phyloP scores from a whole-genome alignment of 2,113 vertebrate genomes.

The Entomyzon cyanotis region DNA sequence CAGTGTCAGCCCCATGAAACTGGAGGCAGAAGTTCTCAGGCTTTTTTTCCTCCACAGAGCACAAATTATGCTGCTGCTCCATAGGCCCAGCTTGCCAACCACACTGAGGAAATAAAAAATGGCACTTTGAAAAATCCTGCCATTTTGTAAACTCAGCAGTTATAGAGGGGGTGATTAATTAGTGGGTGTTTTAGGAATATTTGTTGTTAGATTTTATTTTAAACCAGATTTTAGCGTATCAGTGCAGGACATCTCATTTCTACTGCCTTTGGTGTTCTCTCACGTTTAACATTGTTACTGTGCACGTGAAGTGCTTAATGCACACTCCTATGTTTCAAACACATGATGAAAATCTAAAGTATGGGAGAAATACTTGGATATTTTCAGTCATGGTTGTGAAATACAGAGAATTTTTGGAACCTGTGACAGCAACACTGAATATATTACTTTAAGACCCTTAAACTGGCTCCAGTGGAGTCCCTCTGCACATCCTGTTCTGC shows the following conservation, averaged over 20 bases:
- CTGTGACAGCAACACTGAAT: background rate
- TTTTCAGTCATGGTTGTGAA: background rate
- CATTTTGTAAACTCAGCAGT: background rate
- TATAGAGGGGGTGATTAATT: background rate
- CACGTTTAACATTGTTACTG: background rate
- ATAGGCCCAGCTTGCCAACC: background rate
- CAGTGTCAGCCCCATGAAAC: background rate
- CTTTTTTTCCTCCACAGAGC: background rate
- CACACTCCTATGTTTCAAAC: background rate
- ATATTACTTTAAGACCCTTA: background rate
- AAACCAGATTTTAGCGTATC: background rate
- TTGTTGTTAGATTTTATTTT: background rate
- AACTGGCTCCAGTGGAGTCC: background rate
- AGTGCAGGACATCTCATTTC: background rate
- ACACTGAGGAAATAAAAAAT: background rate
- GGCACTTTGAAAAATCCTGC: background rate
- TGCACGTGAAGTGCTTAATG: background rate
- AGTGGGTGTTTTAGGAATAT: background rate
- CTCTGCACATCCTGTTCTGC: background rate
- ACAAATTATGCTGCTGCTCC: accelerated
- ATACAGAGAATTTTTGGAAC: background rate
- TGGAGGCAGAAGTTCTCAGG: background rate
- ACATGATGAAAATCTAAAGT: background rate
- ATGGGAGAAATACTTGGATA: background rate
- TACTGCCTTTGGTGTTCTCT: background rate